Evolutionary conservation across 2,888 invertebrate genomes (phyloP).

Genomic region (Apantesis nais): DNA sequence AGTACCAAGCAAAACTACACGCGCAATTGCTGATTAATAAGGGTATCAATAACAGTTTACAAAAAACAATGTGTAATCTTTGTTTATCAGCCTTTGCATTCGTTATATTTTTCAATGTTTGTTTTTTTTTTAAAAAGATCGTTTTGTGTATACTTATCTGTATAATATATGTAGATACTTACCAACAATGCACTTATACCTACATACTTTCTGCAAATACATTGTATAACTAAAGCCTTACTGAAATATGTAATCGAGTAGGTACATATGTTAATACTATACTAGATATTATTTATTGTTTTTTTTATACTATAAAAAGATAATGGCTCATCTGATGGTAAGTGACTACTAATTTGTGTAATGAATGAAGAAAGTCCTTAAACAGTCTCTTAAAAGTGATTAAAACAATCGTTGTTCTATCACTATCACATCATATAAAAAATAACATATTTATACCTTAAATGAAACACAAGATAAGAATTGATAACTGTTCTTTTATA

Average conservation of each 20-base stretch:
- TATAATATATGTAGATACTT: too few relatives aligned
- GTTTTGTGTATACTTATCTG: too few relatives aligned
- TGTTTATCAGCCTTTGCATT: background rate
- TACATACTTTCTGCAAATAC: too few relatives aligned
- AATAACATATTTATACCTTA: background rate
- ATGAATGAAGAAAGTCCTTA: background rate
- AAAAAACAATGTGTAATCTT: background rate
- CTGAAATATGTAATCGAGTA: too few relatives aligned
- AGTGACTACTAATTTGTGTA: background rate
- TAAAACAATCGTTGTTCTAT: background rate
- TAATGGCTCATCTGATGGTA: too few relatives aligned
- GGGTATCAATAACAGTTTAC: background rate
- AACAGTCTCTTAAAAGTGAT: background rate
- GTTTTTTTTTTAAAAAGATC: too few relatives aligned
- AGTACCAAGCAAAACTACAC: background rate
- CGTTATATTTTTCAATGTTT: too few relatives aligned
- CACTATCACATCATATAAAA: background rate
- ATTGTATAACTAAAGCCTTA: too few relatives aligned
- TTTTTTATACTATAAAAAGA: background rate
- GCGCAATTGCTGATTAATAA: background rate
- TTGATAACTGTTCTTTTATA: slow-evolving; percentile 27
- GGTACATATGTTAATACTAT: too few relatives aligned
- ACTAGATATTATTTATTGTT: too few relatives aligned
- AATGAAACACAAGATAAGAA: background rate
- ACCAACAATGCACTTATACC: too few relatives aligned